A percentile compares a stretch with the other conserved stretches of the same genome.
These are phyloP conservation scores for Clitarchus hookeri DNA, from an alignment of 2,888 invertebrate genomes.

Conservation along the genomic window DNA sequence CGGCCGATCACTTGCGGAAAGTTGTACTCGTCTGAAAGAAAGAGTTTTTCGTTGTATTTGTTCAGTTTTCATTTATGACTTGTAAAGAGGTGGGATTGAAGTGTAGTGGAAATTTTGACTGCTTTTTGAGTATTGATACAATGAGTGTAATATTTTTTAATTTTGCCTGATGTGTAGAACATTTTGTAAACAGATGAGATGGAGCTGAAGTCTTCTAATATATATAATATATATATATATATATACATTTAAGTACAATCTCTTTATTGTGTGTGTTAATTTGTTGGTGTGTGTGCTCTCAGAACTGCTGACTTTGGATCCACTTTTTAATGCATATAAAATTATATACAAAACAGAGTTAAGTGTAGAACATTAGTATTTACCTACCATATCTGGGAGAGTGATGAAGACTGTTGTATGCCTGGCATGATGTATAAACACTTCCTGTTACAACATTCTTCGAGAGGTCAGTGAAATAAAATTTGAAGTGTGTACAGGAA, in stretches of 20 bases:
- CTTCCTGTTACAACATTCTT: too few species aligned
- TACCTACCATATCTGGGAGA: too few species aligned
- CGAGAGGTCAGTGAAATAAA: too few species aligned
- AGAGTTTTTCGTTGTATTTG: neutral
- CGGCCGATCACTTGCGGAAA: constrained; percentile 1
- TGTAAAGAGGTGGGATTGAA: neutral
- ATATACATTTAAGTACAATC: neutral
- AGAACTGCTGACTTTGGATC: too few species aligned
- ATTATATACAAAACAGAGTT: too few species aligned
- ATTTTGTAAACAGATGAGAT: constrained; percentile 31
- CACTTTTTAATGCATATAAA: too few species aligned
- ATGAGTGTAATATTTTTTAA: constrained; percentile 35
- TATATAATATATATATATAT: constrained; percentile 14
- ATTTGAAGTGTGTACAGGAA: too few species aligned
- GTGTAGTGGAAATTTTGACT: neutral
- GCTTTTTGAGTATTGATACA: neutral
- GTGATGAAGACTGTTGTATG: too few species aligned
- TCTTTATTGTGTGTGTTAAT: neutral
- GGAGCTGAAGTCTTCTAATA: constrained; percentile 30
- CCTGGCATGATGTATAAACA: too few species aligned
- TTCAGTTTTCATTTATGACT: neutral
- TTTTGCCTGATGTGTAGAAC: constrained; percentile 34
- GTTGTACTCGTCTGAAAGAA: neutral
- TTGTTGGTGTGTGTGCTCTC: neutral
- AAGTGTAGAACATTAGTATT: too few species aligned